Evolutionary conservation across 2,113 vertebrate species (phyloP).

Genomic region (Sceloporus tristichus): DNA sequence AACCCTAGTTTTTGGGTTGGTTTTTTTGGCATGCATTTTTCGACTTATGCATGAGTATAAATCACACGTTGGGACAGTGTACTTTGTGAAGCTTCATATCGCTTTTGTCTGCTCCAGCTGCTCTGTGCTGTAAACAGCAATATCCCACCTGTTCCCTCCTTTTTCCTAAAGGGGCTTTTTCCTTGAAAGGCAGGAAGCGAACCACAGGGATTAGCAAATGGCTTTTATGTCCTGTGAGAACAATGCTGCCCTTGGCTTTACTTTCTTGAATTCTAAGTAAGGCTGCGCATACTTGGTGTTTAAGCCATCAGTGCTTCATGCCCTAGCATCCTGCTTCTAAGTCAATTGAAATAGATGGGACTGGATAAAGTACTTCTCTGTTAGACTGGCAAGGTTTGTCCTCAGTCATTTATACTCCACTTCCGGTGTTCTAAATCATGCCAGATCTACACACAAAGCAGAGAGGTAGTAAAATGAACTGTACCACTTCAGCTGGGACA

Average conservation of each 20-base stretch:
- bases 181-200: background rate
- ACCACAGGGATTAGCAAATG: background rate
- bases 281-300: no score
- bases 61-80: background rate
- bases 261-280: background rate
- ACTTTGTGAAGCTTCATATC: background rate
- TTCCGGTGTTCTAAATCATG: background rate
- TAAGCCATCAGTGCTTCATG: background rate
- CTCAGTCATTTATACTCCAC: no score
- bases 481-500: background rate
- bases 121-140: background rate
- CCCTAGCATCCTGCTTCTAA: background rate
- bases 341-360: background rate
- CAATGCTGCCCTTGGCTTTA: background rate
- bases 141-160: background rate
- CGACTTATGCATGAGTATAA: no score
- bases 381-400: background rate
- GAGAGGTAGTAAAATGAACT: background rate
- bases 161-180: background rate
- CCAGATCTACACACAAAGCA: background rate
- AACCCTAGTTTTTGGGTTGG: no score
- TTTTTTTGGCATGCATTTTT: no score
- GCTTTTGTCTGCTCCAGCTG: background rate
- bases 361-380: background rate
- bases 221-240: no score